Evolutionary conservation across 2,888 invertebrate genomes (phyloP).

Genomic region (Pollenia griseotomentosa): DNA sequence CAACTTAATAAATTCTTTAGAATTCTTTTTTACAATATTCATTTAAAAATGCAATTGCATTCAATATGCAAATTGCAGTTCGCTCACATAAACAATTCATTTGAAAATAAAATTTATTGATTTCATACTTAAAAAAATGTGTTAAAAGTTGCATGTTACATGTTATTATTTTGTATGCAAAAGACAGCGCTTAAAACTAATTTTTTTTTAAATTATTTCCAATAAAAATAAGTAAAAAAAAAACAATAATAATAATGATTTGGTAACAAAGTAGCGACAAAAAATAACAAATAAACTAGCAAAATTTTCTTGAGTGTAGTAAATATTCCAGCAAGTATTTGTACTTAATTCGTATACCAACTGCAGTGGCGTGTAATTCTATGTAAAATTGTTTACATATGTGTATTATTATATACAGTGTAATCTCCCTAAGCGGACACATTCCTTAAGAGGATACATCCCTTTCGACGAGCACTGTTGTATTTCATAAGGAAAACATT

Average conservation of each 20-base stretch:
- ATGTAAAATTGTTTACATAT: too few relatives aligned
- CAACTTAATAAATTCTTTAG: conserved; percentile 7
- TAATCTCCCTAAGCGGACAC: too few relatives aligned
- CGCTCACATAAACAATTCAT: conserved; percentile 52
- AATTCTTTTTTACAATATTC: neutral
- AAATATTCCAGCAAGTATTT: neutral
- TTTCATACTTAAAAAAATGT: conserved; percentile 41
- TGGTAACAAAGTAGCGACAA: neutral
- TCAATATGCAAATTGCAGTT: conserved; percentile 57
- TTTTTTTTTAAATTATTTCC: conserved; percentile 6
- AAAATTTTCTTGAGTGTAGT: neutral
- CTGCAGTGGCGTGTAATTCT: too few relatives aligned
- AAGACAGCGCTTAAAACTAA: neutral
- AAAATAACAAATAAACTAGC: neutral
- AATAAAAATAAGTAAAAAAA: neutral
- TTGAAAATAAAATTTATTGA: conserved; percentile 59
- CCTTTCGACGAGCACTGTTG: too few relatives aligned
- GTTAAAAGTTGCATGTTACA: conserved; percentile 29
- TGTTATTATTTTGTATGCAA: conserved; percentile 39
- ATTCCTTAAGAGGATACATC: too few relatives aligned
- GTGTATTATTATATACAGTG: too few relatives aligned
- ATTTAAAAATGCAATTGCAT: conserved; percentile 46
- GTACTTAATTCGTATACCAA: too few relatives aligned
- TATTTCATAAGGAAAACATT: too few relatives aligned
- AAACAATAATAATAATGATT: conserved; percentile 14